Conservation (phyloP, 2,888 invertebrate genomes). For the Encarsia formosa region DNA sequence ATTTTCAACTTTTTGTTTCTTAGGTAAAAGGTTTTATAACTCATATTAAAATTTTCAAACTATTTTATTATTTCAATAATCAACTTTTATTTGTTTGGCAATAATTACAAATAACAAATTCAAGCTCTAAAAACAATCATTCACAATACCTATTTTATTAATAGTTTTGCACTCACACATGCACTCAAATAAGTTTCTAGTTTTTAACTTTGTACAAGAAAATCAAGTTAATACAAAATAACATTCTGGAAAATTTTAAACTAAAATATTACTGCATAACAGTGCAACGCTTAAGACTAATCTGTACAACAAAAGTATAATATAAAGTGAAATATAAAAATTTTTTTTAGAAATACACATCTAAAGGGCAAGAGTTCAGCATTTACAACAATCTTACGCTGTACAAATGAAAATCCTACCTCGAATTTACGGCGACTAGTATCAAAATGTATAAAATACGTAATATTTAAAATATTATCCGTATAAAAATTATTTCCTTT, state of each 20-base stretch:
- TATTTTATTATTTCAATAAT: constrained; percentile 32
- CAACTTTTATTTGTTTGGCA: constrained; percentile 45
- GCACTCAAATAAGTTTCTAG: constrained; percentile 3
- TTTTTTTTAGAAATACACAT: background rate
- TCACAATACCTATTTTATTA: constrained; percentile 30
- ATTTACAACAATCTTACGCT: constrained; percentile 35
- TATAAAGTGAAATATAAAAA: constrained; percentile 5
- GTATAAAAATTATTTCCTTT: too few relatives aligned
- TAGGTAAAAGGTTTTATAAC: background rate
- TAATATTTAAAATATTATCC: too few relatives aligned
- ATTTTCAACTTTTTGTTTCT: too few relatives aligned
- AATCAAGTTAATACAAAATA: background rate
- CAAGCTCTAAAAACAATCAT: constrained; percentile 39
- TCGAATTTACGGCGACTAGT: constrained; percentile 26
- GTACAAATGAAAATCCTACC: constrained; percentile 31
- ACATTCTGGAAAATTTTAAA: too few relatives aligned
- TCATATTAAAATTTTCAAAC: too few relatives aligned
- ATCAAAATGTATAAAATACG: too few relatives aligned
- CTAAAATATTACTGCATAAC: constrained; percentile 2
- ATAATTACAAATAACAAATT: constrained; percentile 42
- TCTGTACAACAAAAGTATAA: constrained; percentile 29
- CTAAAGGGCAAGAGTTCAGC: constrained; percentile 36
- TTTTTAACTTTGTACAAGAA: constrained; percentile 25
- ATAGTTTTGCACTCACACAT: constrained; percentile 18
- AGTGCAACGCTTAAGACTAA: constrained; percentile 19